Conservation (phyloP, 1,140 invertebrate genomes). For the Achatina immaculata region DNA sequence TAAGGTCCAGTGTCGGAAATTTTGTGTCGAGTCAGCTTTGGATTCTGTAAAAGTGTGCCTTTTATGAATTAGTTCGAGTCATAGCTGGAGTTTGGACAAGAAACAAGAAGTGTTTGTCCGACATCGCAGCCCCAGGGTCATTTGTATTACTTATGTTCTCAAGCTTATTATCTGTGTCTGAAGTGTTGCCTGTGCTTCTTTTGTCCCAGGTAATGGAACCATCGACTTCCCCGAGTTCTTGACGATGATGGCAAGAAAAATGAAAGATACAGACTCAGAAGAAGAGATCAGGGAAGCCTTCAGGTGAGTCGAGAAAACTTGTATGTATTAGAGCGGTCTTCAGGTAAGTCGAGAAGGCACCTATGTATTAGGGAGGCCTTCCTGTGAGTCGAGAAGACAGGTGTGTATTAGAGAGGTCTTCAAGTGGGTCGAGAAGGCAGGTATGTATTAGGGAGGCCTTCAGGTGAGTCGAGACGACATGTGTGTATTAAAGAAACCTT, state of each 20-base stretch:
- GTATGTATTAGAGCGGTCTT: not conserved
- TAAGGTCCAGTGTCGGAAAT: too few relatives aligned
- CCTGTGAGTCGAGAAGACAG: not conserved
- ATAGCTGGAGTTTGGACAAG: too few relatives aligned
- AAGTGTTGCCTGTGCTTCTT: not conserved
- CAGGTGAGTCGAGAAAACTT: too few relatives aligned
- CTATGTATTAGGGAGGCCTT: not conserved
- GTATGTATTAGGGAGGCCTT: conserved; percentile 77
- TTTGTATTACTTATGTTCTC: too few relatives aligned
- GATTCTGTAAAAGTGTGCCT: too few relatives aligned
- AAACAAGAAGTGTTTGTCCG: too few relatives aligned
- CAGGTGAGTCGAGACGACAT: too few relatives aligned
- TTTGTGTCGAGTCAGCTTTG: too few relatives aligned
- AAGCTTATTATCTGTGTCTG: too few relatives aligned
- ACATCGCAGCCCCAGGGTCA: too few relatives aligned
- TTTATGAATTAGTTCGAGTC: too few relatives aligned
- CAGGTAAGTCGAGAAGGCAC: conserved; percentile 1
- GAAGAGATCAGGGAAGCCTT: conserved; percentile 87
- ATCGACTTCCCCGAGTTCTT: conserved; percentile 97
- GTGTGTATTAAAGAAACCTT: not conserved
- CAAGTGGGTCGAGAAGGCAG: not conserved
- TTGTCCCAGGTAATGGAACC: conserved; percentile 93
- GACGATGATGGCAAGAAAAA: conserved; percentile 91
- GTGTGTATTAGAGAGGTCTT: not conserved
- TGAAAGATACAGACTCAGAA: conserved; percentile 99